These are phyloP conservation scores for Cerceris ruficornis DNA, from an alignment of 2,888 invertebrate species.

Conservation along the genomic window DNA sequence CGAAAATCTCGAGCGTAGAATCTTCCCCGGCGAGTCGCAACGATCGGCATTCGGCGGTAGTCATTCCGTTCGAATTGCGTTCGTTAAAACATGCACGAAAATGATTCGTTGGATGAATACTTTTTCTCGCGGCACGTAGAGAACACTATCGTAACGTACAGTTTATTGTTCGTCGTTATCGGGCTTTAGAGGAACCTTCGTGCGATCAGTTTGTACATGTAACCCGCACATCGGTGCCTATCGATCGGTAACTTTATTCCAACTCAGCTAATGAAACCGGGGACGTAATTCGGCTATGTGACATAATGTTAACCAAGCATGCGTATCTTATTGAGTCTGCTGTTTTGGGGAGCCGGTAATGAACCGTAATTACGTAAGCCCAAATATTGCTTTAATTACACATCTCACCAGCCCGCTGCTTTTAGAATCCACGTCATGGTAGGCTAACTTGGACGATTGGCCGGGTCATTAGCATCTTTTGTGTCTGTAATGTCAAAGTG, in stretches of 20 bases:
- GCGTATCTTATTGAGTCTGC: constrained; percentile 61
- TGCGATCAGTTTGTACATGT: constrained; percentile 48
- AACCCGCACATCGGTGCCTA: constrained; percentile 47
- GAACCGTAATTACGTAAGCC: constrained; percentile 75
- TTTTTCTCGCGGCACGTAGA: not conserved
- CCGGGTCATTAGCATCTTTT: constrained; percentile 55
- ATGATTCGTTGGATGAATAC: too few species aligned
- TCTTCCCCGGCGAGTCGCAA: too few species aligned
- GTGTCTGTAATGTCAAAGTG: constrained; percentile 35
- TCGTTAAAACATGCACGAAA: too few species aligned
- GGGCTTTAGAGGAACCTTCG: constrained; percentile 45
- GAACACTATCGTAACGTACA: constrained; percentile 24
- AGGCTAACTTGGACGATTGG: constrained; percentile 48
- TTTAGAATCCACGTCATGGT: constrained; percentile 61
- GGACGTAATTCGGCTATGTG: constrained; percentile 71
- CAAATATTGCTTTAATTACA: constrained; percentile 76
- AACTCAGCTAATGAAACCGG: constrained; percentile 72
- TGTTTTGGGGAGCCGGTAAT: constrained; percentile 65
- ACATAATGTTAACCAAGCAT: constrained; percentile 68
- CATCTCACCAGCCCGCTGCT: constrained; percentile 64
- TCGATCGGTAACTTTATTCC: constrained; percentile 73
- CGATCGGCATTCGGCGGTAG: too few species aligned
- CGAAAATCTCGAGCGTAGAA: too few species aligned
- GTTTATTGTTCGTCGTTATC: constrained; percentile 53
- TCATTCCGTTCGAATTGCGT: too few species aligned